Evolutionary conservation across 2,113 vertebrate genomes (phyloP).

Genomic region (Pholis gunnellus): DNA sequence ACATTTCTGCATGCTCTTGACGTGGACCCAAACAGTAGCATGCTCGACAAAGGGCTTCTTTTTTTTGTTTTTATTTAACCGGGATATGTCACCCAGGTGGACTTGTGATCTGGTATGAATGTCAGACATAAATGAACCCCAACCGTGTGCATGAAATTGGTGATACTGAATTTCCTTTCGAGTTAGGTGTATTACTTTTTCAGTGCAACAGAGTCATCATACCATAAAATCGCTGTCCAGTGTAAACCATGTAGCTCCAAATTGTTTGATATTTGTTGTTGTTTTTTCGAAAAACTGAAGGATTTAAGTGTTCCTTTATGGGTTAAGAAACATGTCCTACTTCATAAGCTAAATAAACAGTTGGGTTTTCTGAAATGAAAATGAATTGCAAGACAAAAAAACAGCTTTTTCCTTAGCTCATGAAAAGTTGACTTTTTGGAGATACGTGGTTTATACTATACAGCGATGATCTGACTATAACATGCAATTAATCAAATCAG

Average conservation of each 20-base stretch:
- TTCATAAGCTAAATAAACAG: background rate
- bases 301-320: background rate
- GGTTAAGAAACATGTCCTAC: background rate
- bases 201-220: background rate
- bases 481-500: background rate
- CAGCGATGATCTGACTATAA: background rate
- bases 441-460: background rate
- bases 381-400: too few relatives aligned
- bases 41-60: background rate
- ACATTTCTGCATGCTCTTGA: background rate
- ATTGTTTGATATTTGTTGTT: background rate
- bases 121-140: background rate
- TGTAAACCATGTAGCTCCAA: background rate
- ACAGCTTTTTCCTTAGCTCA: too few relatives aligned
- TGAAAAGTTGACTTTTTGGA: background rate
- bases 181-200: background rate
- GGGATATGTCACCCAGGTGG: background rate
- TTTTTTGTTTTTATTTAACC: background rate
- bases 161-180: background rate
- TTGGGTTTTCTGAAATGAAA: background rate
- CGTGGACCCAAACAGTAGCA: background rate
- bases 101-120: background rate
- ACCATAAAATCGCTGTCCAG: background rate
- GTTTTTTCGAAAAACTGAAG: background rate
- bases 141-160: background rate